Evolutionary conservation across 1,140 invertebrate genomes (phyloP), one percentile per base, ranked within the genome.

Genomic region (Drosophila watanabei): DNA sequence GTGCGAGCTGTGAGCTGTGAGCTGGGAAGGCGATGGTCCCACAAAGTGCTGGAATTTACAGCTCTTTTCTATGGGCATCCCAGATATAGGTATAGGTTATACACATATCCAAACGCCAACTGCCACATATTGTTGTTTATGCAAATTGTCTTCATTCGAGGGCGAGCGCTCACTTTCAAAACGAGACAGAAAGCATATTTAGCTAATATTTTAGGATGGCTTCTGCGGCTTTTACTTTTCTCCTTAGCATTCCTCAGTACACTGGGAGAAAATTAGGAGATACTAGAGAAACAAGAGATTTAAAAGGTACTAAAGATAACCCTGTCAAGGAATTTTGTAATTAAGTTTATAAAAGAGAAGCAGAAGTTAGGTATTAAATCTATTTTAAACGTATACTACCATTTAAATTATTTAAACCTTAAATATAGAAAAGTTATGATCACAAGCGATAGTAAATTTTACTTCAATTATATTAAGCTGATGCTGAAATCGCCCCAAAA

Each of bases 201-300:
- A 66, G 75, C 81, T 66, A 79, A 89, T 68, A 89, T 84, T 81
- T 83, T 79, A 61, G 85, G 68, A 80, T 54, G 70, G 49, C 81
- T 84, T 78, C 85, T 81, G 61, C 45, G 63, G 72, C 85, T 88
- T 88, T 88, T 88, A 88, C 84, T 88, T 88, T 88, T 87, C 62
- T 82, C 65, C 59, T 48, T 56, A 46, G 39, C 65, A 71, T 62
- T 79, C 69, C 68, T 39, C 35, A 39, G 5, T 57, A 39, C 54
- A 57, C 54, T 39, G 54, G 20, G 7, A 2, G 3, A 57, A 56
- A 49, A 5, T 9, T 1, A 2, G 14, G 8, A 30, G 14, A 30
- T n/a, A 8, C 24, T 28, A 48, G 24, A 0, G 3, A 6, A 14
- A 24, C 24, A 2, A 24, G 1, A 24, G 24, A n/a, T n/a, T 51